Percentiles rank a stretch among this genome's conserved stretches.
phyloP scores from a whole-genome alignment of 2,113 vertebrate genomes.

The Phrynocephalus versicolor region DNA sequence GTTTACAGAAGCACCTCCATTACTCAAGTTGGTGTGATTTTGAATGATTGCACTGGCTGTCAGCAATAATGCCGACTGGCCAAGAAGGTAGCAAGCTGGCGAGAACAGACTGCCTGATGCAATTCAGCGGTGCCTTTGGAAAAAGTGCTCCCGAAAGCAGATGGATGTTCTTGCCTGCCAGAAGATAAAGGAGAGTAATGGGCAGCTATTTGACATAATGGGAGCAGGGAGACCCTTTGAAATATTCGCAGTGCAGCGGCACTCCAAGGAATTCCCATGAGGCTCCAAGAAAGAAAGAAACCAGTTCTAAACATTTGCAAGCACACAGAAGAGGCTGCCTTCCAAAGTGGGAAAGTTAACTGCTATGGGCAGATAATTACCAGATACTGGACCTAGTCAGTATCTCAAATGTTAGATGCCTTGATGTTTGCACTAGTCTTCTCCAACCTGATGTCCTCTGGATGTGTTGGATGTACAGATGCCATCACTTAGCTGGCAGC shows the following conservation, averaged over 20 bases:
- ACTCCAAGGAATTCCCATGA: slow-evolving; percentile 7
- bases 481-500: no score
- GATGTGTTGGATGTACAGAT: not conserved
- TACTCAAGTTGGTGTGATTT: slow-evolving; percentile 8
- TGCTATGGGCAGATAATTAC: not conserved
- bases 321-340: not conserved
- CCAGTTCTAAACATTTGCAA: not conserved
- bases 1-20: not conserved
- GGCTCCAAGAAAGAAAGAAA: slow-evolving; percentile 38
- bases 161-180: slow-evolving; percentile 14
- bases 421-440: not conserved
- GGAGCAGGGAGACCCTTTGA: not conserved
- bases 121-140: not conserved
- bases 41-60: not conserved
- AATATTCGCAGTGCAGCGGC: slow-evolving; percentile 42
- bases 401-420: not conserved
- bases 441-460: no score
- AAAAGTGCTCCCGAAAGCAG: not conserved
- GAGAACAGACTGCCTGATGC: not conserved
- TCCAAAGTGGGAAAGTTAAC: not conserved
- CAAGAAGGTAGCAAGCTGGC: slow-evolving; percentile 26
- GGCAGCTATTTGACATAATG: slow-evolving; percentile 12
- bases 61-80: not conserved
- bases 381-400: not conserved
- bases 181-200: slow-evolving; percentile 38